Evolutionary conservation across 2,113 vertebrate genomes (phyloP).

Genomic region (Bubo bubo): DNA sequence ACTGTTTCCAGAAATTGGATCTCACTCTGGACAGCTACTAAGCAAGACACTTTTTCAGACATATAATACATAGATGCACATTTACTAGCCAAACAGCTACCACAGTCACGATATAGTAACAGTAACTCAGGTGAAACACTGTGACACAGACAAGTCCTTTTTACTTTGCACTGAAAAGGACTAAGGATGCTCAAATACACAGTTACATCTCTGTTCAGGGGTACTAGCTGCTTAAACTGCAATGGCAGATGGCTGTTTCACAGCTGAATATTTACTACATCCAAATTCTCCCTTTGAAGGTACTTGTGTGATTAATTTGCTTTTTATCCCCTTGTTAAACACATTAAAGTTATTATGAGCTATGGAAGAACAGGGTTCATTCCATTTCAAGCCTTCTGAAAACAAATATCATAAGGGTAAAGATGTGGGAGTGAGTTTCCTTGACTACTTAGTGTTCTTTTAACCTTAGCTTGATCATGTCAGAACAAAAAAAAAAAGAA

Average conservation of each 20-base stretch:
- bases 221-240: not conserved
- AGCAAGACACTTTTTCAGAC: not conserved
- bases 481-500: not conserved
- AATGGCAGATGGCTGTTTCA: not conserved
- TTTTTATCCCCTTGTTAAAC: conserved; percentile 41
- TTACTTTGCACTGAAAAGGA: not conserved
- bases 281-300: not conserved
- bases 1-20: not conserved
- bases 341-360: conserved; percentile 19
- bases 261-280: not conserved
- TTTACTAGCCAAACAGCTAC: not conserved
- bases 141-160: not conserved
- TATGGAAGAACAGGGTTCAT: not conserved
- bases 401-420: not conserved
- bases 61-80: not conserved
- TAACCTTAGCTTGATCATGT: not conserved
- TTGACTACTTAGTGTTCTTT: not conserved
- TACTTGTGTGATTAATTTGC: not conserved
- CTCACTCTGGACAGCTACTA: not conserved
- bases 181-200: not conserved
- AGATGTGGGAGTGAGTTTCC: not conserved
- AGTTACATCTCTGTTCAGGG: not conserved
- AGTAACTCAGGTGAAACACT: not conserved
- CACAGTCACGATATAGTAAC: not conserved
- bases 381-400: not conserved